Evolutionary conservation across 2,888 invertebrate genomes (phyloP).

Genomic region (Sphaerophoria taeniata): DNA sequence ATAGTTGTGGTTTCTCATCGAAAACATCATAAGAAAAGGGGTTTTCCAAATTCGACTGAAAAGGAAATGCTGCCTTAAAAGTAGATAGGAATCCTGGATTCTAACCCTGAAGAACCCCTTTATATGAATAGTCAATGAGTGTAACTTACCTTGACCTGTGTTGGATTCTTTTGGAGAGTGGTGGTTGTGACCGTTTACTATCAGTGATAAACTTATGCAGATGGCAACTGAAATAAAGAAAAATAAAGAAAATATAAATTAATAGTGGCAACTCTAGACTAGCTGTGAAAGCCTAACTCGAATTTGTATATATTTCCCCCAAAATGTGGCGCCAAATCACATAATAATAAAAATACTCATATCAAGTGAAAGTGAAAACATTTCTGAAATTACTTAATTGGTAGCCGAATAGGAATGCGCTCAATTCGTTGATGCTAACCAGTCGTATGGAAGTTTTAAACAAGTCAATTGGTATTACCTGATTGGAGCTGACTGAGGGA

Average conservation of each 20-base stretch:
- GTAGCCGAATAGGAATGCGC: neutral
- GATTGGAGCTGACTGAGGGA: too few species aligned
- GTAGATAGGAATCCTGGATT: conserved; percentile 78
- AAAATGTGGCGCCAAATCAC: conserved; percentile 9
- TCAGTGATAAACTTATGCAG: conserved; percentile 30
- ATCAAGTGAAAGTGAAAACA: conserved; percentile 66
- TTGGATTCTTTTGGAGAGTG: neutral
- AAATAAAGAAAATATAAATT: conserved; percentile 20
- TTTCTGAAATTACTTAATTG: conserved; percentile 27
- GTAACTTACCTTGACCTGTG: conserved; percentile 50
- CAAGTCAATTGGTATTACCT: too few species aligned
- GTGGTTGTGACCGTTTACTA: conserved; percentile 21
- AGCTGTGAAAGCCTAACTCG: conserved; percentile 15
- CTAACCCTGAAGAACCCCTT: conserved; percentile 21
- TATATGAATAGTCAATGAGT: conserved; percentile 4
- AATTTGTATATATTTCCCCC: conserved; percentile 22
- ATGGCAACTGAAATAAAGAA: conserved; percentile 50
- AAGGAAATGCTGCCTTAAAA: conserved; percentile 83
- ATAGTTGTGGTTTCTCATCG: conserved; percentile 56
- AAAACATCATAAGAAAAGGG: conserved; percentile 75
- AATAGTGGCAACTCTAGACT: conserved; percentile 17
- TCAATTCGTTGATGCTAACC: conserved; percentile 20
- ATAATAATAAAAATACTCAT: conserved; percentile 24
- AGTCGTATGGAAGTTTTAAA: neutral
- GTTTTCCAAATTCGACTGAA: conserved; percentile 80